Evolutionary conservation across 2,888 invertebrate species (phyloP), one percentile per base, ranked within the genome.

Genomic region (Drosophila gaucha): DNA sequence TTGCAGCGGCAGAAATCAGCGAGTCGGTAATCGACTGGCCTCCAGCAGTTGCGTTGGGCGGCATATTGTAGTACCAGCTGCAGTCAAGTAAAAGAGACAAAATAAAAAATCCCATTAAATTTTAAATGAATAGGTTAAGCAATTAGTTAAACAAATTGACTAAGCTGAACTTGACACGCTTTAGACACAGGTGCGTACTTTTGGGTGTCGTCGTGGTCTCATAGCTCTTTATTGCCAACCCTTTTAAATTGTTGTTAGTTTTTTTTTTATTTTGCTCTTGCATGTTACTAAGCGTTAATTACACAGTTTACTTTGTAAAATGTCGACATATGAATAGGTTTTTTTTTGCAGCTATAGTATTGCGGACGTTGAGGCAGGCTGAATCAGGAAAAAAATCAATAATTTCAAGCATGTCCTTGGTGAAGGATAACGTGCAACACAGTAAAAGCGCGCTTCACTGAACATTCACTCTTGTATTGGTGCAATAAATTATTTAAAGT

Each of bases 21-120:
- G 90, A 84, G 65, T 91, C 90, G 55, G 89, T 86, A 28, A 91
- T 84, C 51, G 89, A 84, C 85, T 90, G 91, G 41, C 86, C 80
- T 58, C 93, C 93, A 65, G 93, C 92, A 67, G 91, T 89, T 67
- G 91, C 91, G 90, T 93, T 93, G 73, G 94, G 94, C 78, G 94
- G 93, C 94, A 94, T 94, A 66, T 79, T 86, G 28, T 67, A 22
- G 4, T 24, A 71, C 67, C 72, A 74, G 77, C 56, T 54, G 35
- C 5, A 64, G 36, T 43, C 14, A 65, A 55, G 52, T 20, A 26
- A 55, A 39, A 58, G 1, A 0, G 3, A n/a, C n/a, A n/a, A 5
- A 69, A 33, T 44, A 18, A 22, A 30, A 41, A 28, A 0, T 18
- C 24, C 57, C 52, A 68, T 74, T 62, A 65, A 58, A 64, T 54